Base-by-base conservation (phyloP, 1,140 invertebrate species). In the Zaprionus ornatus region DNA sequence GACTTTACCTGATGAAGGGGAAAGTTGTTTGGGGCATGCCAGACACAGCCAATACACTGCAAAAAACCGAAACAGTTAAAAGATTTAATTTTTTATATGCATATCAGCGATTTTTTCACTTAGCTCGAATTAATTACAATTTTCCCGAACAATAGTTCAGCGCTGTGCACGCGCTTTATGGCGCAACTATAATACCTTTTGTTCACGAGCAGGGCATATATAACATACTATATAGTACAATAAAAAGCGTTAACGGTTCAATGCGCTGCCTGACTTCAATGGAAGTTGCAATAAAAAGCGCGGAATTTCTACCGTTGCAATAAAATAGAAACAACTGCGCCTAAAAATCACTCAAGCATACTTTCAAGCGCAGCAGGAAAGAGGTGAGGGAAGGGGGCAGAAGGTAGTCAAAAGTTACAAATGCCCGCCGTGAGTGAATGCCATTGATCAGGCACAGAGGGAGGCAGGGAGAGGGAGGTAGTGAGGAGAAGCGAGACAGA, bases 281-380 rank as follows among this genome's bases (percentile, higher is more conserved):
- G 84, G 77, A 82, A 82, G 84, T 75, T 88, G 85, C 84, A 84
- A 88, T 88, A 88, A 88, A 87, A 88, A 88, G 74, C 80, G 74
- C 50, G 85, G 84, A 80, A 84, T 87, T 80, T 83, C 48, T 10
- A 69, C 61, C 84, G 75, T 68, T 84, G 84, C 84, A 88, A 88
- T 88, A 90, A 88, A 88, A 88, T 90, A 88, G 85, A 81, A 87
- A 88, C 68, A 87, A 88, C 85, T 83, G 85, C 79, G 84, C 84
- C 85, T 88, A 90, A 88, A 88, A 88, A 88, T 80, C 84, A 88
- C 84, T 84, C 84, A 88, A 88, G 84, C 84, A 88, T 88, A 75
- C 85, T 72, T 45, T 69, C 27, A 50, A 45, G 17, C 45, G 32
- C 15, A 15, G 42, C 3, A 12, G 37, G 12, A 17, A 19, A 13